Evolutionary conservation across 2,888 invertebrate genomes (phyloP).

Genomic region (Cetonia aurata): DNA sequence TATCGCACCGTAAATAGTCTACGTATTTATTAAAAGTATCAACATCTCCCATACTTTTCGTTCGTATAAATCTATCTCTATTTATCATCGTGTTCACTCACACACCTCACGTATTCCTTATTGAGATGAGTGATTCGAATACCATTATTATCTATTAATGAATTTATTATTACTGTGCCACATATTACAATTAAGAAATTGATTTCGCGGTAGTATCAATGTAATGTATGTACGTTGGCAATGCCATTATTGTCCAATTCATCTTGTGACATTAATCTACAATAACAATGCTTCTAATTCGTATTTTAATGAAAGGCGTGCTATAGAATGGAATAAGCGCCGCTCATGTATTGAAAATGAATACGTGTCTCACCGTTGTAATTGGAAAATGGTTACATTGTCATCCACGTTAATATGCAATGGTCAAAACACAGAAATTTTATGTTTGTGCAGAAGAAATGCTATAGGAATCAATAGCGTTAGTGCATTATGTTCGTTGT

Average conservation of each 20-base stretch:
- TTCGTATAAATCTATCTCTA: neutral
- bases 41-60: neutral
- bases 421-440: too few species aligned
- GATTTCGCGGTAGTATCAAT: constrained; percentile 2
- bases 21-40: constrained; percentile 20
- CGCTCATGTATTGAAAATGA: too few species aligned
- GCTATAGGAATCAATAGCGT: too few species aligned
- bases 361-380: too few species aligned
- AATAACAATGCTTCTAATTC: too few species aligned
- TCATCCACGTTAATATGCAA: too few species aligned
- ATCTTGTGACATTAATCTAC: neutral
- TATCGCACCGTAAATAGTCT: constrained; percentile 14
- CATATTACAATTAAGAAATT: constrained; percentile 8
- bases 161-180: constrained; percentile 4
- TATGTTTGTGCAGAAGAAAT: too few species aligned
- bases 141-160: constrained; percentile 9
- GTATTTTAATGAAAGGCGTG: too few species aligned
- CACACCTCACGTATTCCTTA: neutral
- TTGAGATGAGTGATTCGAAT: constrained; percentile 9
- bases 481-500: too few species aligned
- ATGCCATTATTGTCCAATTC: neutral
- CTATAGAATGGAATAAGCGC: too few species aligned
- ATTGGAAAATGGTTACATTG: too few species aligned
- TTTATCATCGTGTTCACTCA: neutral
- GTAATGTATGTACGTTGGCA: neutral